Evolutionary conservation across 2,113 vertebrate species (phyloP).

Genomic region (Perccottus glenii): DNA sequence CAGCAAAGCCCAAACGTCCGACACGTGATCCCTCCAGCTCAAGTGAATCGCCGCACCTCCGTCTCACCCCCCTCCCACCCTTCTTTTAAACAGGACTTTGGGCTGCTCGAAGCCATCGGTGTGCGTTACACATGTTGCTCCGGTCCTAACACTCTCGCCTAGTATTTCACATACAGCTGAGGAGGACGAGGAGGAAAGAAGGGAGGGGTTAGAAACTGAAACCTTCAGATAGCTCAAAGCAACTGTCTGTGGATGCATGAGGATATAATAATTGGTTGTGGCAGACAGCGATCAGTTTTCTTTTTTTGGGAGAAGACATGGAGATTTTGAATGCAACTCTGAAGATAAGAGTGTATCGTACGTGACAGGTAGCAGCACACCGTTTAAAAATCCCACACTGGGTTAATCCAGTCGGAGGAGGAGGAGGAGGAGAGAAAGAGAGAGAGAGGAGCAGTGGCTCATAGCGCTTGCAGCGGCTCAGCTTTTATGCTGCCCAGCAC

Average conservation of each 20-base stretch:
- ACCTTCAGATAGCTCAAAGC: conserved; percentile 51
- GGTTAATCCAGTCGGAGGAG: conserved; percentile 66
- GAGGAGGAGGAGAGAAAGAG: not conserved
- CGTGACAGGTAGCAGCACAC: conserved; percentile 75
- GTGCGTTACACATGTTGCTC: conserved; percentile 68
- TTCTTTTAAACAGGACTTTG: conserved; percentile 14
- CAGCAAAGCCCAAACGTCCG: conserved; percentile 39
- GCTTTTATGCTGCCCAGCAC: conserved; percentile 66
- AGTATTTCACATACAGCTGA: conserved; percentile 75
- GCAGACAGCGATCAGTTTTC: conserved; percentile 23
- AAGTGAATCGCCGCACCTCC: conserved; percentile 35
- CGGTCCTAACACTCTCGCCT: conserved; percentile 57
- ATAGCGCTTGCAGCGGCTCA: conserved; percentile 65
- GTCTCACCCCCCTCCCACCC: not conserved
- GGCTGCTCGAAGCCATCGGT: conserved; percentile 32
- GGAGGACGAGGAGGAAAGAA: conserved; percentile 43
- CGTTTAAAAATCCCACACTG: conserved; percentile 64
- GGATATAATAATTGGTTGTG: conserved; percentile 20
- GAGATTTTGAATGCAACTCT: conserved; percentile 37
- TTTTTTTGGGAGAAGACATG: conserved; percentile 2
- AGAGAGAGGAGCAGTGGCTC: conserved; percentile 40
- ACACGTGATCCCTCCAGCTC: conserved; percentile 55
- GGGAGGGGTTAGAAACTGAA: conserved; percentile 58
- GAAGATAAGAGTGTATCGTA: conserved; percentile 47
- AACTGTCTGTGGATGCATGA: conserved; percentile 58